A percentile compares a stretch with the other conserved stretches of the same genome.
Conservation (phyloP, 2,113 vertebrate genomes). For the Chelonoidis abingdonii region DNA sequence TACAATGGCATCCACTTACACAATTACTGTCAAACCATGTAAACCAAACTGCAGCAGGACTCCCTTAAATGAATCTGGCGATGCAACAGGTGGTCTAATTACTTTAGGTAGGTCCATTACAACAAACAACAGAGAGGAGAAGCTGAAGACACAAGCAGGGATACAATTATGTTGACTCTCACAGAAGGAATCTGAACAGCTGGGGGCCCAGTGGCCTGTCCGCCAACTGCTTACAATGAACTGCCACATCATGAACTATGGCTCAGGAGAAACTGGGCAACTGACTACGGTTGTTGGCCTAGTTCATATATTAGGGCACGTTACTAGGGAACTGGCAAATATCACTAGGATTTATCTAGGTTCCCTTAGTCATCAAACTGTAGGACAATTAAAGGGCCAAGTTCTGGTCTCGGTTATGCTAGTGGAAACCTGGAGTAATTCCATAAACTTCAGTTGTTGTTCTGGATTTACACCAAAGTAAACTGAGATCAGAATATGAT, state of each 20-base stretch:
- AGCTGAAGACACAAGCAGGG: neutral
- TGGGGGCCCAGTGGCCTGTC: neutral
- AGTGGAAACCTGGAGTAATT: neutral
- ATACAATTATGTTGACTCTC: neutral
- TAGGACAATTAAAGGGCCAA: neutral
- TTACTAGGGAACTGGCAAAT: neutral
- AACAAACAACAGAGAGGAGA: neutral
- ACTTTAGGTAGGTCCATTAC: conserved; percentile 40
- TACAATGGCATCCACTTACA: conserved; percentile 16
- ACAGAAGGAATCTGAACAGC: conserved; percentile 27
- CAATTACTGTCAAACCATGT: conserved; percentile 41
- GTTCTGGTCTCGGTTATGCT: neutral
- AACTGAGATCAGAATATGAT: neutral
- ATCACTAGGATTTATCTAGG: neutral
- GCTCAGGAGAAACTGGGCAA: neutral
- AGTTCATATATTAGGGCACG: fast-evolving
- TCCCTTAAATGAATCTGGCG: conserved; percentile 11
- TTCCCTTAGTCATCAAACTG: neutral
- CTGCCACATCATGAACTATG: neutral
- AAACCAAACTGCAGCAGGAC: neutral
- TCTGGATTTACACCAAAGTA: neutral
- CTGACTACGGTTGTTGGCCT: neutral
- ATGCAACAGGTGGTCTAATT: conserved; percentile 48
- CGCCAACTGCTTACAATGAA: neutral
- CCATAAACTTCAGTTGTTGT: neutral